Evolutionary conservation across 1,140 invertebrate species (phyloP), one percentile per base, ranked within the genome.

Genomic region (Caenorhabditis remanei): DNA sequence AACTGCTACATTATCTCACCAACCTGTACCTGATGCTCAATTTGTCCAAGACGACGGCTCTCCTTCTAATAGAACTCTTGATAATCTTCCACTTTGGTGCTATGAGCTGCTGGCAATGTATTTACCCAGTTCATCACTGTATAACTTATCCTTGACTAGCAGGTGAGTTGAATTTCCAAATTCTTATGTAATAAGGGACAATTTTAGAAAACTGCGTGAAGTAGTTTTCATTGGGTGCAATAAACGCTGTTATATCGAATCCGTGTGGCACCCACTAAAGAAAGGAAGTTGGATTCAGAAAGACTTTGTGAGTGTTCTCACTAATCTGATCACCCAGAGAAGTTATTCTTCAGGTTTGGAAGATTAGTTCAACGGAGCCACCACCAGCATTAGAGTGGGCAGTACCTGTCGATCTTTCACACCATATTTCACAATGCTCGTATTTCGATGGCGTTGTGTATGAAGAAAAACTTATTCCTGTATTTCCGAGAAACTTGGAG

Each of bases 71-170:
- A 8, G 2, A 19, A 79, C 43, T n/a, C 5, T 79, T 24, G 71
- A 79, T 32, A 79, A 48, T 50, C 46, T 79, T 43, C 71, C 71
- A 32, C 46, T 79, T 13, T 79, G 71, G 43, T 46, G 50, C 9
- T 79, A 50, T 50, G 71, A 79, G 19, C 11, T 9, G 2, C 46
- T 79, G 0, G 21, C 46, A 5, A 24, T 1, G 4, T 79, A 50
- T 79, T 46, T 79, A 21, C 71, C 71, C 21, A 79, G 71, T n/a
- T 79, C 71, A 21, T n/a, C 71, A 11, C 40, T 79, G 11, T 79
- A 50, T n/a, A 79, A 79, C 46, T 50, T 79, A 32, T 79, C 71
- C 2, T 13, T 79, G 46, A 24, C n/a, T 5, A 79, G 14, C n/a
- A 79, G n/a, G 71, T 79, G 46, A 71, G 55, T 58, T 58, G 40